Evolutionary conservation across 2,888 invertebrate species (phyloP).

Genomic region (Timema cristinae): DNA sequence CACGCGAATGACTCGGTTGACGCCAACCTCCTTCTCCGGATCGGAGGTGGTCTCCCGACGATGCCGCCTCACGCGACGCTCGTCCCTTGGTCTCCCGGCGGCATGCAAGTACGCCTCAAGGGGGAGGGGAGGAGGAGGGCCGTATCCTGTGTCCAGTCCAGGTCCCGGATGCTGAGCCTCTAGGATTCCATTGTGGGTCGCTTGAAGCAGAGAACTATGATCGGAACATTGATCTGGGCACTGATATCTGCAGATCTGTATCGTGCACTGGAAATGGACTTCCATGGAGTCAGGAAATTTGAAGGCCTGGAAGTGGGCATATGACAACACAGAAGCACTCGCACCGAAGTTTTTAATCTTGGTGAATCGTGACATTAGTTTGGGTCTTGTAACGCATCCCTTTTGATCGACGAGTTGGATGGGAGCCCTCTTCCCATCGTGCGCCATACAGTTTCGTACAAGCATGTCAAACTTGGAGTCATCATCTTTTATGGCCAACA

Average conservation of each 20-base stretch:
- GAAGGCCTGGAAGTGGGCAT: slow-evolving; percentile 92
- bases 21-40: slow-evolving; percentile 79
- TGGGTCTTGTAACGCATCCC: slow-evolving; percentile 88
- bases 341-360: slow-evolving; percentile 95
- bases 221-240: slow-evolving; percentile 91
- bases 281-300: slow-evolving; percentile 97
- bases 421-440: slow-evolving; percentile 89
- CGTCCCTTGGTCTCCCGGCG: slow-evolving; percentile 64
- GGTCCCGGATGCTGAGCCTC: slow-evolving; percentile 56
- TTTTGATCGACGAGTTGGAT: slow-evolving; percentile 90
- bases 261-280: slow-evolving; percentile 93
- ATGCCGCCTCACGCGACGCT: slow-evolving; percentile 62
- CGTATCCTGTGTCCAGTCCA: slow-evolving; percentile 57
- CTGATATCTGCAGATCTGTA: slow-evolving; percentile 88
- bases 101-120: slow-evolving; percentile 63
- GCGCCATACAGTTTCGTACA: slow-evolving; percentile 90
- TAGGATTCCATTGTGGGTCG: slow-evolving; percentile 44
- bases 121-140: slow-evolving; percentile 63
- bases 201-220: slow-evolving; percentile 34
- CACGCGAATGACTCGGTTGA: slow-evolving; percentile 83
- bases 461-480: slow-evolving; percentile 95
- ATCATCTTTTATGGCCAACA: slow-evolving; percentile 89
- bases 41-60: slow-evolving; percentile 54
- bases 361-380: slow-evolving; percentile 88
- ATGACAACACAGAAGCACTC: slow-evolving; percentile 85